Evolutionary conservation across 2,113 vertebrate species (phyloP), one percentile per base, ranked within the genome.

Genomic region (Alectura lathami): DNA sequence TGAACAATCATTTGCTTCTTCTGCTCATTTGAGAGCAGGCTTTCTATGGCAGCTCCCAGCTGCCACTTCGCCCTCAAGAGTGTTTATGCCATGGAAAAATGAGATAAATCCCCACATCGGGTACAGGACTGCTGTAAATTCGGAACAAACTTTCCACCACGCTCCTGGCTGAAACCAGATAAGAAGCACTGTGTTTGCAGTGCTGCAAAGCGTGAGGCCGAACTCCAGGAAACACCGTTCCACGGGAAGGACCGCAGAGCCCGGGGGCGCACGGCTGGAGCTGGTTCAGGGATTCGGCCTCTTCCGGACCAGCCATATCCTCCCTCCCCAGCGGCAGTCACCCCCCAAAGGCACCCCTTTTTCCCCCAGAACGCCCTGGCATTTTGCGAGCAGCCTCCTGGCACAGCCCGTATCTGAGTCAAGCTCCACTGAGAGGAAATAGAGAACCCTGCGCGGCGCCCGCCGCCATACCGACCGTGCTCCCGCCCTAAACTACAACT

Each of bases 121-220:
- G 6, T 5, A 23, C 42, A 30, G 26, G 45, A 12, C 4, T 34
- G 42, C 18, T 22, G 38, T 13, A 9, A 54, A 29, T 42, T 57
- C 32, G 17, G 4, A n/a, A n/a, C 3, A 8, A 6, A 4, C 36
- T 30, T 56, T 38, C 9, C 0, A 1, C 4, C 0, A 0, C 11
- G 15, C 4, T 56, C 2, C 24, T 2, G 29, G 48, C 5, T 24
- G 36, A 69, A 51, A 42, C 4, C 14, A 24, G 76, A 32, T 17
- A 56, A 69, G 30, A 62, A 74, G 13, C 2, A 13, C 38, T 0
- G 1, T 0, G 0, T 27, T 73, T 3, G 5, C 17, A 7, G 5
- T 20, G 45, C 45, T 29, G 45, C n/a, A 8, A 13, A 5, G n/a
- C 36, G 9, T 4, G 21, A 20, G n/a, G 47, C 11, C 26, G 24